Percentiles rank a stretch among this genome's conserved stretches.
phyloP scores from a whole-genome alignment of 2,797 vertebrate genomes.

The Avahi laniger region DNA sequence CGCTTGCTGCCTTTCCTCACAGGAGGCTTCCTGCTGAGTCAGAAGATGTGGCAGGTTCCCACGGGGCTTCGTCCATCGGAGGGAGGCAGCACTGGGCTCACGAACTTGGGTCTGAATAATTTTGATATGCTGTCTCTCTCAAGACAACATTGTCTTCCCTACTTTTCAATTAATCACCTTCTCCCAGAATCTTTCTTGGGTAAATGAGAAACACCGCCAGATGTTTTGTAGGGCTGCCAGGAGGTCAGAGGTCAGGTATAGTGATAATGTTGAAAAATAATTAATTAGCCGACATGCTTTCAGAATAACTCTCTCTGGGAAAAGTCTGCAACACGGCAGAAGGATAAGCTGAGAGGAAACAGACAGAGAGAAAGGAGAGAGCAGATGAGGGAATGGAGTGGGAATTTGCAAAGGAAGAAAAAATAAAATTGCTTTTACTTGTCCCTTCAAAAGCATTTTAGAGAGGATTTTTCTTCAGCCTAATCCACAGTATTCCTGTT shows the following conservation, averaged over 20 bases:
- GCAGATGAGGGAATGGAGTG: background rate
- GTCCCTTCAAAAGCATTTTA: conserved; percentile 67
- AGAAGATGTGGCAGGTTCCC: background rate
- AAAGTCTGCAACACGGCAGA: conserved; percentile 70
- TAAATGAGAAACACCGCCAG: conserved; percentile 69
- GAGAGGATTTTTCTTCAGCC: background rate
- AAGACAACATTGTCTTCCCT: conserved; percentile 49
- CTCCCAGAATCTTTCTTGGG: conserved; percentile 75
- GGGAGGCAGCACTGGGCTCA: background rate
- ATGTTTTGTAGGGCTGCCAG: conserved; percentile 74
- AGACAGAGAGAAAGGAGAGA: conserved; percentile 72
- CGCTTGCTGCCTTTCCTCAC: background rate
- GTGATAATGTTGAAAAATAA: conserved; percentile 82
- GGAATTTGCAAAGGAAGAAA: conserved; percentile 31
- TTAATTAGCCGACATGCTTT: conserved; percentile 80
- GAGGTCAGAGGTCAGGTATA: conserved; percentile 77
- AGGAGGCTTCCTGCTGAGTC: background rate
- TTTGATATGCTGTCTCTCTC: conserved; percentile 14
- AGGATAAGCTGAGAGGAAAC: conserved; percentile 70
- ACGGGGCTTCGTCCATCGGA: background rate
- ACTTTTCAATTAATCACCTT: conserved; percentile 69
- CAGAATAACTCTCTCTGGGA: conserved; percentile 78
- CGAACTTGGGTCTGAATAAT: conserved; percentile 19
- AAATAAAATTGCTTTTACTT: conserved; percentile 59
- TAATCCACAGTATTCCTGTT: conserved; percentile 49